phyloP scores from a whole-genome alignment of 2,113 vertebrate genomes.

The Lophius piscatorius region DNA sequence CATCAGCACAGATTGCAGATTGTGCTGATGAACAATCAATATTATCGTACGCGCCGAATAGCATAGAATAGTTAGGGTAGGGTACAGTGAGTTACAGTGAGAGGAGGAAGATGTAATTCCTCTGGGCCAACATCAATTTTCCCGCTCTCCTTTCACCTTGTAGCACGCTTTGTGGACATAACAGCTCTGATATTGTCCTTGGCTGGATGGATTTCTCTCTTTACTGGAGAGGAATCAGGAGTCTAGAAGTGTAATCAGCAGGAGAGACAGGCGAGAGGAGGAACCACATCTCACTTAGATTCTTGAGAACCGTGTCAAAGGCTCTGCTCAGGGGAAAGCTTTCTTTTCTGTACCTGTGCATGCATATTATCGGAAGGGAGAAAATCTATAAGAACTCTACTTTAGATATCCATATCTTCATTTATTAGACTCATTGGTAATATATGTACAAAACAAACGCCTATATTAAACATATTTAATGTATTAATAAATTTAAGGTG shows the following conservation, averaged over 20 bases:
- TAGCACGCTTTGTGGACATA: conserved; percentile 44
- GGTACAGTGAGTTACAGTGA: conserved; percentile 22
- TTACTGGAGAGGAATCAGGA: conserved; percentile 40
- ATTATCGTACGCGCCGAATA: no score
- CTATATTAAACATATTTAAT: no score
- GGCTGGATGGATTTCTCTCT: conserved; percentile 54
- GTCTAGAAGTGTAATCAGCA: conserved; percentile 45
- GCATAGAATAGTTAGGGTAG: no score
- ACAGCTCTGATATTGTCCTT: conserved; percentile 50
- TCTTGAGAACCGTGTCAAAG: conserved; percentile 35
- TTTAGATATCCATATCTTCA: no score
- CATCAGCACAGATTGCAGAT: no score
- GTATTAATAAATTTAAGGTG: no score
- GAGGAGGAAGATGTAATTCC: conserved; percentile 38
- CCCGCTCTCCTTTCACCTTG: conserved; percentile 30
- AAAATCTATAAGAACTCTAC: no score
- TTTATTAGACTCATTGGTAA: no score
- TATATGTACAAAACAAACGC: no score
- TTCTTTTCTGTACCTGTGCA: conserved; percentile 30
- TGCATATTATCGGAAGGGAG: conserved; percentile 5
- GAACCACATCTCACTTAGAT: conserved; percentile 41
- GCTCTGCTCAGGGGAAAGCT: conserved; percentile 33
- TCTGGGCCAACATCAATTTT: conserved; percentile 60
- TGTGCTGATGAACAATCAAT: not conserved
- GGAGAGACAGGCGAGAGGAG: conserved; percentile 17